Base-by-base conservation (phyloP, 2,888 invertebrate species). In the Pammene fasciana region DNA sequence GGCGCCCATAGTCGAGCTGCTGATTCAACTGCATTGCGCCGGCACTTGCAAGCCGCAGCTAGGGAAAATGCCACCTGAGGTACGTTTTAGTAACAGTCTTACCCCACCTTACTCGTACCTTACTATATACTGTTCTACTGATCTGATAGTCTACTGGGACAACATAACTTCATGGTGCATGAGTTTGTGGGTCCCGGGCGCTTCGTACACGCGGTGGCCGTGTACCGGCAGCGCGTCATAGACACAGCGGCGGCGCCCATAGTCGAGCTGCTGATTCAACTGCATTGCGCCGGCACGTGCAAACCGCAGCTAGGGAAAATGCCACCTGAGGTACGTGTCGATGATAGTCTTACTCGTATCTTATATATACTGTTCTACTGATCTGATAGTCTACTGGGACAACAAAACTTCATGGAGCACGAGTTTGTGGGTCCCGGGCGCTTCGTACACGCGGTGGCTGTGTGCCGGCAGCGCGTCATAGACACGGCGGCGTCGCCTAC, bases 111-210 rank as follows among this genome's bases (percentile, higher is more conserved):
- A n/a, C n/a, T n/a, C n/a, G n/a, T n/a, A n/a, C n/a, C n/a, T n/a
- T n/a, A n/a, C n/a, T n/a, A n/a, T n/a, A n/a, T n/a, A n/a, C n/a
- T n/a, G n/a, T n/a, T n/a, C n/a, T n/a, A n/a, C n/a, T n/a, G n/a
- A n/a, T n/a, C n/a, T n/a, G 92, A 92, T 90, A 5, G 85, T 92
- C 60, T 92, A 86, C 80, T 97, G 97, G 97, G 97, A 97, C 81
- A 95, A 95, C 46, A 95, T 95, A 80, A 95, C 95, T 97, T 95
- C 86, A 95, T 97, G 94, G 97, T 97, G 82, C 97, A 97, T 83
- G 94, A 95, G 78, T 95, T 97, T 83, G 91, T 96, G 0, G 95
- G 96, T 0, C 94, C 95, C 0, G 96, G 97, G 36, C 94, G 95
- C 8, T 97, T 97, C 84, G 94, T 97, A 11, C 94, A 94, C 81